Conservation (phyloP, 2,113 vertebrate species). For the Empidonax traillii region DNA sequence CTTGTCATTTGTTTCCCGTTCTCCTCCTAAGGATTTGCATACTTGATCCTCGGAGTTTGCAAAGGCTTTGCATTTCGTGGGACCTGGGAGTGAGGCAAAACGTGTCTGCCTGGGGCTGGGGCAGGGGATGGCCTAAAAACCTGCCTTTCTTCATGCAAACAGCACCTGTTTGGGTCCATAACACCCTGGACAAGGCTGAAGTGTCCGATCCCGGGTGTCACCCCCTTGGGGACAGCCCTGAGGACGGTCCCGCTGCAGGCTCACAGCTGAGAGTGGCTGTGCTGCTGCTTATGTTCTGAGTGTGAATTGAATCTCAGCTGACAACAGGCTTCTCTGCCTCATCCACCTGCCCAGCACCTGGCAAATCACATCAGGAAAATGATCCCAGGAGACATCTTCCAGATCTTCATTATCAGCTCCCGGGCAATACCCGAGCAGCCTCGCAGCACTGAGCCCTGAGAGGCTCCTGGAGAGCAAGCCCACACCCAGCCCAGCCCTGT, state of each 20-base stretch:
- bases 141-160: fast-evolving
- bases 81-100: fast-evolving
- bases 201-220: not conserved
- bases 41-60: not conserved
- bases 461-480: not conserved
- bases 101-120: fast-evolving
- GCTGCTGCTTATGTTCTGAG: not conserved
- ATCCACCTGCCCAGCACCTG: not conserved
- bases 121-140: not conserved
- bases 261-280: not conserved
- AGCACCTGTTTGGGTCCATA: fast-evolving
- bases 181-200: fast-evolving
- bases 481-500: fast-evolving
- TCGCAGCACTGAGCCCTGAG: not conserved
- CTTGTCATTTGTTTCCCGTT: not conserved
- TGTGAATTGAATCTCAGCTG: not conserved
- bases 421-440: fast-evolving
- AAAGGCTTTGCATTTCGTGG: not conserved
- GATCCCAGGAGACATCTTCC: not conserved
- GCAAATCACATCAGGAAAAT: not conserved
- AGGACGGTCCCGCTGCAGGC: not conserved
- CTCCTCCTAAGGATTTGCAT: not conserved
- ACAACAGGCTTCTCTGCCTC: not conserved
- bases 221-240: not conserved
- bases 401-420: not conserved